A percentile compares a stretch with the other conserved stretches of the same genome.
Conservation (phyloP, 2,797 vertebrate genomes). For the Notolabrus celidotus region DNA sequence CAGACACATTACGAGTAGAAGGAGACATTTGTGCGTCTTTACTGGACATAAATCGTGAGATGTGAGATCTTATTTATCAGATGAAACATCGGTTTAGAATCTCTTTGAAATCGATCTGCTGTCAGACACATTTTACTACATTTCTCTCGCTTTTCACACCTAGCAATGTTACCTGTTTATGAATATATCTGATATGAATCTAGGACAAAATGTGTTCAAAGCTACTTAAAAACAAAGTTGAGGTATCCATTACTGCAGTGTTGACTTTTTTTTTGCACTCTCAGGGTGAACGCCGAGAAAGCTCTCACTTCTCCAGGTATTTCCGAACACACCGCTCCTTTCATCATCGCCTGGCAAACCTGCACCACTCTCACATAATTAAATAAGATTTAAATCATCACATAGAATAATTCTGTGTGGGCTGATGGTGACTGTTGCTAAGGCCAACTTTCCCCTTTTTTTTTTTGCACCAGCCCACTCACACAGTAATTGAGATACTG, state of each 20-base stretch:
- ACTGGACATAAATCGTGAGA: too few species aligned
- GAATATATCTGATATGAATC: conserved; percentile 46
- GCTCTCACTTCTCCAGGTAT: conserved; percentile 57
- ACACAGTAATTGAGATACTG: conserved; percentile 70
- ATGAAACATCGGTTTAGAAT: too few species aligned
- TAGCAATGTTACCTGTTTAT: neutral
- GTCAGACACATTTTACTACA: too few species aligned
- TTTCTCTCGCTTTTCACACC: neutral
- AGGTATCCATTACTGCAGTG: conserved; percentile 26
- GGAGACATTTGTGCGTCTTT: too few species aligned
- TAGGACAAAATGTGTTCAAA: conserved; percentile 44
- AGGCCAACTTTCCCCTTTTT: conserved; percentile 45
- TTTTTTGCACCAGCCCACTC: conserved; percentile 73
- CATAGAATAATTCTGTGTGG: conserved; percentile 75
- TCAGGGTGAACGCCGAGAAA: conserved; percentile 14
- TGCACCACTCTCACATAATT: conserved; percentile 63
- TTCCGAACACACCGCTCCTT: conserved; percentile 58
- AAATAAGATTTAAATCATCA: conserved; percentile 77
- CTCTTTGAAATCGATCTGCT: too few species aligned
- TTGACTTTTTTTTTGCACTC: conserved; percentile 48
- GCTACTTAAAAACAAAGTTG: conserved; percentile 7
- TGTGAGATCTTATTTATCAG: too few species aligned
- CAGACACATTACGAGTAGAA: too few species aligned
- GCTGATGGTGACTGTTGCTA: conserved; percentile 62
- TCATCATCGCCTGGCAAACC: conserved; percentile 61